phyloP scores from a whole-genome alignment of 2,113 vertebrate species.

The Puntigrus tetrazona region DNA sequence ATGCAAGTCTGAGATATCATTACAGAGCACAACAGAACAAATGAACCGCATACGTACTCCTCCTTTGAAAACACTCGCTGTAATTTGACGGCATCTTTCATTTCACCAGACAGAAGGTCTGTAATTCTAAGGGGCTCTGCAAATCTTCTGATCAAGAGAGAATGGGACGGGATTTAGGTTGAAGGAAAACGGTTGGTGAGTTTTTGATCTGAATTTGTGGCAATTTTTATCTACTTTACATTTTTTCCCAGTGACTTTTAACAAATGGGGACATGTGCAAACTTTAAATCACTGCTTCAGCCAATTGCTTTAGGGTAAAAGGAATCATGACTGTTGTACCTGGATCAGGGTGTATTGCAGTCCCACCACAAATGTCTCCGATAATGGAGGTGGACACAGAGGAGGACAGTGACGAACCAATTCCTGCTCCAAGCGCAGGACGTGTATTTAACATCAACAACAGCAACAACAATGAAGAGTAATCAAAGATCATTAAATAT shows the following conservation, averaged over 20 bases:
- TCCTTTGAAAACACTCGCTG: neutral
- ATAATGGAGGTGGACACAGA: conserved; percentile 46
- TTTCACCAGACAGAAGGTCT: neutral
- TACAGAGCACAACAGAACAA: conserved; percentile 48
- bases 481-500: conserved; percentile 61
- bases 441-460: conserved; percentile 82
- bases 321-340: conserved; percentile 43
- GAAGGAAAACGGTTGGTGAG: conserved; percentile 8
- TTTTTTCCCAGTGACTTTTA: neutral
- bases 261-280: neutral
- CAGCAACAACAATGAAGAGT: conserved; percentile 90
- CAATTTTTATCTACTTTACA: neutral
- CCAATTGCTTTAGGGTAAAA: neutral
- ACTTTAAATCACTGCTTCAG: neutral
- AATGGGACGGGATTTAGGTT: conserved; percentile 23
- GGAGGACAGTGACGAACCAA: conserved; percentile 39
- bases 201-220: neutral
- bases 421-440: conserved; percentile 61
- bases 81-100: conserved; percentile 6
- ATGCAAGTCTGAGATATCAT: conserved; percentile 50
- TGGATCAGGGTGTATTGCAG: neutral
- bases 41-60: neutral
- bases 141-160: neutral
- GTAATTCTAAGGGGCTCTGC: neutral
- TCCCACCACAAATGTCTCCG: conserved; percentile 30